Base-by-base conservation (phyloP, 2,797 vertebrate genomes). In the Tenualosa ilisha region DNA sequence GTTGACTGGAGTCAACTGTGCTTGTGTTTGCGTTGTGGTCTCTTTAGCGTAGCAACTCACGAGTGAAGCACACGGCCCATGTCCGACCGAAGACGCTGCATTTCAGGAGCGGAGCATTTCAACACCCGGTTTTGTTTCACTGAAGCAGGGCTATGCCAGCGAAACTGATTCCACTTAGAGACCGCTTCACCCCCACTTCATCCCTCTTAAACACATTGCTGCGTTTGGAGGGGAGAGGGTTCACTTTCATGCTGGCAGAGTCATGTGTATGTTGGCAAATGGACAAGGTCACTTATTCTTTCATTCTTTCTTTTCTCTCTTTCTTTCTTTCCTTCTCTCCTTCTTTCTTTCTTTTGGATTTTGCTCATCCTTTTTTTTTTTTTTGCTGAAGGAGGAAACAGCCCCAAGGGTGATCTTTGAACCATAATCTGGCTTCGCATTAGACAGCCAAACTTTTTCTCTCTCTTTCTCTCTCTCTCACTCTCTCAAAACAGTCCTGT, bases 1-100 rank as follows among this genome's bases (percentile, higher is more conserved):
- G 85, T 49, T 37, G 82, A 68, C 75, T 83, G 37, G 54, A 46
- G 49, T 81, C 53, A 31, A 49, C 24, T 53, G 84, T 49, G 82
- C 37, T 83, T 6, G 17, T 79, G 50, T 79, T 79, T 83, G 82
- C 82, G 40, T 40, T 83, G 72, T 72, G 72, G 72, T 8, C 37
- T 79, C 5, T 79, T 79, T 22, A 46, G 72, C 72, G 40, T 79
- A 43, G 68, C 68, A 17, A 40, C 72, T 46, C 17, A 17, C 31
- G 37, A 15, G 40, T n/a, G 17, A 79, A 79, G 72, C 20, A 43
- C 17, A 12, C 7, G 37, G 40, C 72, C 72, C 37, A 20, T 79
- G 72, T 79, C 40, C 15, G 15, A 22, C 72, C 17, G 15, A 24
- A 5, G 26, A 31, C 15, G 31, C 31, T 3, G 63, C 6, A 24